Evolutionary conservation across 2,797 vertebrate species (phyloP).

Genomic region (Acomys russatus): DNA sequence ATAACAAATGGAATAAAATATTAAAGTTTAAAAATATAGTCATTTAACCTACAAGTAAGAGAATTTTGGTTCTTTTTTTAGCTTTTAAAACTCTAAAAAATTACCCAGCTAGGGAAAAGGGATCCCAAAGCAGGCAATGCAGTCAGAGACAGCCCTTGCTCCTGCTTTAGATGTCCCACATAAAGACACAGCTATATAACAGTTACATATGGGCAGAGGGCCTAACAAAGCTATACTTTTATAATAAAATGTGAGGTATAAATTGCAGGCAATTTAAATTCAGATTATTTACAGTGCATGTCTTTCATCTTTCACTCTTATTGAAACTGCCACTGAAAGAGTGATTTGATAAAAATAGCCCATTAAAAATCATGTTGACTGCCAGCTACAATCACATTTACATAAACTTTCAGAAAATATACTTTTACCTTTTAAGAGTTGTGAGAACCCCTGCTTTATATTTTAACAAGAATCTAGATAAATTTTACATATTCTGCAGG

Average conservation of each 20-base stretch:
- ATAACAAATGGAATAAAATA: not conserved
- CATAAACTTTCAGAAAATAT: not conserved
- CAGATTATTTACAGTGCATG: not conserved
- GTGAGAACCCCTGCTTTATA: not conserved
- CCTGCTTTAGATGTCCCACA: no score
- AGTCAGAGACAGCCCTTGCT: no score
- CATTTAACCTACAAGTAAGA: not conserved
- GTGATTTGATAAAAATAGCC: slow-evolving; percentile 11
- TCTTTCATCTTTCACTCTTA: not conserved
- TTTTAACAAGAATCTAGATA: not conserved
- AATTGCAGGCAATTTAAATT: not conserved
- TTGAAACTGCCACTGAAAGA: not conserved
- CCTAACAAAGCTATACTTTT: not conserved
- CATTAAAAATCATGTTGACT: not conserved
- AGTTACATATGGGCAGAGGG: no score
- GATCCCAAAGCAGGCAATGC: no score
- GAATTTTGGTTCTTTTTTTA: not conserved
- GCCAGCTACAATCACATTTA: not conserved
- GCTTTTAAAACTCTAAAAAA: not conserved
- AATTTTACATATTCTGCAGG: not conserved
- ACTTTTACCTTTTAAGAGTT: not conserved
- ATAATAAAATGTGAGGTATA: not conserved
- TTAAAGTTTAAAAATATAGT: not conserved
- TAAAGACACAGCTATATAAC: no score
- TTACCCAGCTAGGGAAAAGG: no score